Evolutionary conservation across 2,797 vertebrate species (phyloP), one percentile per base, ranked within the genome.

Genomic region (Sciurus vulgaris): DNA sequence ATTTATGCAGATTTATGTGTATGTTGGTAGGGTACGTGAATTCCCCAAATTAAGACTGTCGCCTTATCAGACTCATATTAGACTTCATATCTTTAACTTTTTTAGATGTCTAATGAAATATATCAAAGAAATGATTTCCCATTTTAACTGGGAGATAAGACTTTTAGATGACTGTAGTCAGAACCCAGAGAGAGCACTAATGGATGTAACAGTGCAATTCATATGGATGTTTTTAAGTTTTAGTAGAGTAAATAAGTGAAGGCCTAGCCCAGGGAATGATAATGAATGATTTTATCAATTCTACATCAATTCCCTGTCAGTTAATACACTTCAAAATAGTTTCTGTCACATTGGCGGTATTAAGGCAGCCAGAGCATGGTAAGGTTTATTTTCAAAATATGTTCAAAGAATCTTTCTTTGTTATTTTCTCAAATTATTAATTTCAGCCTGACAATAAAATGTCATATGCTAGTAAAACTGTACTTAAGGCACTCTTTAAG

Each of bases 221-320:
- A 22, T 30, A 17, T 47, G 72, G 2, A 56, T 49, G 33, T 41
- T 83, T 74, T 49, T 59, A 38, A 33, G 56, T 86, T 41, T 28
- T 56, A 56, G 14, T 90, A 59, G 9, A 56, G 30, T 49, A 47
- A 14, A 69, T 17, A 92, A 77, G 1, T 61, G 20, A 70, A 89
- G 15, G 1, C 28, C 28, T 38, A 59, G 4, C 20, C 0, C 22
- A 76, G 2, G n/a, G 20, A 72, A 5, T 22, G n/a, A 56, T 20
- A 83, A 78, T 30, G 6, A 96, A 30, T 78, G 5, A 81, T 41
- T 63, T 38, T 82, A n/a, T 70, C 74, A 93, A 86, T 65, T 89
- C n/a, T 70, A 78, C 5, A 7, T 81, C 30, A 90, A 63, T 41
- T 17, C 12, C 14, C 12, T 61, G 17, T 41, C 28, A 85, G 41